Conservation (phyloP, 2,888 invertebrate genomes). For the Andrena marginata region DNA sequence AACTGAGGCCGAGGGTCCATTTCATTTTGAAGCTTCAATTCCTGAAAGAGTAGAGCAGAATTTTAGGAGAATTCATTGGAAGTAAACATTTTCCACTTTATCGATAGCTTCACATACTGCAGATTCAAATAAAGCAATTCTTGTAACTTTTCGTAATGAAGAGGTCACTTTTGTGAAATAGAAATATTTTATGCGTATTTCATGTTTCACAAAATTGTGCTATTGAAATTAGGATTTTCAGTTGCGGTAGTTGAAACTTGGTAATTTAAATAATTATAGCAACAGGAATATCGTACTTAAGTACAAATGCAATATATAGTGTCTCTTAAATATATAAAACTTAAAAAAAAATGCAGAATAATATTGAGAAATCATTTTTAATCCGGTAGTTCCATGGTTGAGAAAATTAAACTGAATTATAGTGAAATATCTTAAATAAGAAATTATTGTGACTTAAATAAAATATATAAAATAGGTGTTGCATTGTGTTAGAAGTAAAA, state of each 20-base stretch:
- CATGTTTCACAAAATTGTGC: not conserved
- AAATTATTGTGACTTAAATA: too few relatives aligned
- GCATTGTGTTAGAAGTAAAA: too few relatives aligned
- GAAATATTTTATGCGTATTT: not conserved
- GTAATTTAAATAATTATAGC: not conserved
- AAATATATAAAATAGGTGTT: too few relatives aligned
- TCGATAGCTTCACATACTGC: not conserved
- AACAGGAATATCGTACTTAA: too few relatives aligned
- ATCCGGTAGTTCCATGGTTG: too few relatives aligned
- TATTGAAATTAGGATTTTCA: not conserved
- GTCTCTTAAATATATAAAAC: too few relatives aligned
- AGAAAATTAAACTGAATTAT: too few relatives aligned
- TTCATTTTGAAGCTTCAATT: slow-evolving; percentile 32
- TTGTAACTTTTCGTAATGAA: not conserved
- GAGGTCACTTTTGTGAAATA: not conserved
- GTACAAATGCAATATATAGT: too few relatives aligned
- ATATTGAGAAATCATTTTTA: too few relatives aligned
- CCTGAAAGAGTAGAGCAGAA: slow-evolving; percentile 7
- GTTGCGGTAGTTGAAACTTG: too few relatives aligned
- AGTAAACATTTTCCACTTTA: not conserved
- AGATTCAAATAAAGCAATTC: not conserved
- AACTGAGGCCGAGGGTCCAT: slow-evolving; percentile 1
- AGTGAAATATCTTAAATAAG: too few relatives aligned
- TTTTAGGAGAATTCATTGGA: slow-evolving; percentile 3
- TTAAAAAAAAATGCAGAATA: too few relatives aligned